These are phyloP conservation scores for Orchesella flavescens DNA, from an alignment of 2,888 invertebrate species.

Conservation along the genomic window DNA sequence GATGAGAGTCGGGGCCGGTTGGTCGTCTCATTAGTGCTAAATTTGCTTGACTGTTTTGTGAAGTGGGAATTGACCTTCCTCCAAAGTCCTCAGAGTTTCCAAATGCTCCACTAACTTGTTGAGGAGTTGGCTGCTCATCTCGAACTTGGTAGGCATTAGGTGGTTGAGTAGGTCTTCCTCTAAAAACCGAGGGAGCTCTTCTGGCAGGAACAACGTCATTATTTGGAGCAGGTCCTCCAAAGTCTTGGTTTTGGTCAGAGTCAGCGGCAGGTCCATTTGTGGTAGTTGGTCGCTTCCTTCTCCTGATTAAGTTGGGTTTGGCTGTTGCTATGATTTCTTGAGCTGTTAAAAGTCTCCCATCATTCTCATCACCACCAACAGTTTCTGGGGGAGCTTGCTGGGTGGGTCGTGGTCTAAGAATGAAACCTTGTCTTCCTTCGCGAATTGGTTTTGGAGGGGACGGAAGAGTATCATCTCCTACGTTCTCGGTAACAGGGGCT, in stretches of 20 bases:
- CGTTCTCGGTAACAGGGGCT: background rate
- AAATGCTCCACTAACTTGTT: background rate
- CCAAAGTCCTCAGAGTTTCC: background rate
- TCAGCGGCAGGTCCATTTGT: background rate
- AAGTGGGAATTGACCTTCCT: no score
- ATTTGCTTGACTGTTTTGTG: no score
- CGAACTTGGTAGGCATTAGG: conserved; percentile 8
- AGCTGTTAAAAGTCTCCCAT: no score
- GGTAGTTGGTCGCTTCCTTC: conserved; percentile 38
- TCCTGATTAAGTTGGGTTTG: conserved; percentile 7
- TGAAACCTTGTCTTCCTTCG: conserved; percentile 42
- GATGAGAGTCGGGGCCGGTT: background rate
- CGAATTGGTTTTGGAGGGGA: background rate
- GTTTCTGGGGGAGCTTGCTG: background rate
- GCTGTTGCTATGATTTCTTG: conserved; percentile 10
- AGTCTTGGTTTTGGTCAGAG: background rate
- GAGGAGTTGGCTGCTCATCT: conserved; percentile 18
- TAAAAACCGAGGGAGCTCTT: background rate
- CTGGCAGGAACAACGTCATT: conserved; percentile 15
- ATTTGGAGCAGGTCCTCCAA: conserved; percentile 1
- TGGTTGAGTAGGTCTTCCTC: no score
- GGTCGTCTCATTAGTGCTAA: conserved; percentile 1
- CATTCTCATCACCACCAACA: background rate
- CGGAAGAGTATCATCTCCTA: background rate
- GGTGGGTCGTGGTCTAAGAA: conserved; percentile 40